Conservation (phyloP, 2,797 vertebrate species). For the Leucoraja ocellata region DNA sequence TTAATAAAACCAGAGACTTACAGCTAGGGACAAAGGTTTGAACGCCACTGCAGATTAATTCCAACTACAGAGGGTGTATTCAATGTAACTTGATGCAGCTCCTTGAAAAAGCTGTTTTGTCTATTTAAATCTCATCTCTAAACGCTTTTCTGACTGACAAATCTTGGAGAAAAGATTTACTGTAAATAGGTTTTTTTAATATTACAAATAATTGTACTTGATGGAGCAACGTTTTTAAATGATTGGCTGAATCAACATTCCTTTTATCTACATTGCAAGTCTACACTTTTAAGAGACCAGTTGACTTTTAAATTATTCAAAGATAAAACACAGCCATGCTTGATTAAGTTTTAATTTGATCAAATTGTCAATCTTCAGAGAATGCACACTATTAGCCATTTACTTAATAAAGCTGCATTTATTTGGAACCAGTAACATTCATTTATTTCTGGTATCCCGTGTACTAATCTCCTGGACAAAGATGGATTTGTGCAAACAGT, state of each 20-base stretch:
- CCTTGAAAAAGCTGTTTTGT: constrained; percentile 1
- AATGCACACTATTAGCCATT: constrained; percentile 62
- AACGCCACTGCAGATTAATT: constrained; percentile 53
- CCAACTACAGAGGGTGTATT: constrained; percentile 58
- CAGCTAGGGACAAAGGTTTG: constrained; percentile 54
- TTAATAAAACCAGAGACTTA: constrained; percentile 67
- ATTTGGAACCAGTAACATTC: constrained; percentile 61
- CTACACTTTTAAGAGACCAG: constrained; percentile 7
- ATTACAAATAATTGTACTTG: background rate
- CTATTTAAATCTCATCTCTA: constrained; percentile 33
- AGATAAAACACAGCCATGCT: constrained; percentile 68
- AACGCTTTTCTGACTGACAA: constrained; percentile 19
- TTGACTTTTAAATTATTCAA: constrained; percentile 75
- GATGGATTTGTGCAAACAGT: constrained; percentile 52
- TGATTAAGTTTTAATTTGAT: constrained; percentile 92
- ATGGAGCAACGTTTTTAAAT: constrained; percentile 13
- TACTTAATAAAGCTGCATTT: constrained; percentile 63
- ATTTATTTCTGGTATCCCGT: constrained; percentile 45
- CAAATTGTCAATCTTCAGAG: constrained; percentile 70
- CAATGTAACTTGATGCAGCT: constrained; percentile 30
- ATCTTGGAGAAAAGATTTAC: background rate
- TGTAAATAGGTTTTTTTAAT: background rate
- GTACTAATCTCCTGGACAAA: constrained; percentile 64
- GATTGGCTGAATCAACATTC: constrained; percentile 13
- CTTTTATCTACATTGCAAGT: background rate